Percentiles rank a stretch among this genome's conserved stretches.
phyloP scores from a whole-genome alignment of 1,140 invertebrate species.

The Goniozus legneri region DNA sequence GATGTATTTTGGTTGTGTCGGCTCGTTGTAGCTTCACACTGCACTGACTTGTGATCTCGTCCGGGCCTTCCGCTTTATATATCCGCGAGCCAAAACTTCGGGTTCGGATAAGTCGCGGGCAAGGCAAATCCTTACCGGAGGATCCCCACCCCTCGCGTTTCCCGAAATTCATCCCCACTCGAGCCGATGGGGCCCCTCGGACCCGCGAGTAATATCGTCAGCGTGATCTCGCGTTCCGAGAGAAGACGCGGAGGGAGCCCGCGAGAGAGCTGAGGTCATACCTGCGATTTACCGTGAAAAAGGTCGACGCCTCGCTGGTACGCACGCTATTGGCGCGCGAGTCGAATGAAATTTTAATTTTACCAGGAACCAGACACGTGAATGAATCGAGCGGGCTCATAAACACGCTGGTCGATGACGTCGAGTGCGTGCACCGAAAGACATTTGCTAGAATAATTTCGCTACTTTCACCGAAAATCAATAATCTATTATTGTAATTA shows the following conservation, averaged over 20 bases:
- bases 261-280: conserved; percentile 6
- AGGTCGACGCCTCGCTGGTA: conserved; percentile 9
- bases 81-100: conserved; percentile 26
- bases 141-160: conserved; percentile 11
- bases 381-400: too few species aligned
- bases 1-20: conserved; percentile 1
- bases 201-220: neutral
- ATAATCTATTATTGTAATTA: too few species aligned
- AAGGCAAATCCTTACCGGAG: too few species aligned
- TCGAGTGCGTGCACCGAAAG: too few species aligned
- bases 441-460: too few species aligned
- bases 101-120: too few species aligned
- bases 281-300: conserved; percentile 6
- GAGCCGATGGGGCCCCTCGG: neutral
- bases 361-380: neutral
- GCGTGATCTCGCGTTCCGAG: too few species aligned
- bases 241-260: neutral
- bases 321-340: too few species aligned
- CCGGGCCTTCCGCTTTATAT: conserved; percentile 28
- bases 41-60: conserved; percentile 23
- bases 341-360: too few species aligned
- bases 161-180: neutral
- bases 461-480: too few species aligned
- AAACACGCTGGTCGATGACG: too few species aligned
- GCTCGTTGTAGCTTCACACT: conserved; percentile 13